These are phyloP conservation scores for Seriola dumerili DNA, from an alignment of 2,113 vertebrate genomes.

Conservation along the genomic window DNA sequence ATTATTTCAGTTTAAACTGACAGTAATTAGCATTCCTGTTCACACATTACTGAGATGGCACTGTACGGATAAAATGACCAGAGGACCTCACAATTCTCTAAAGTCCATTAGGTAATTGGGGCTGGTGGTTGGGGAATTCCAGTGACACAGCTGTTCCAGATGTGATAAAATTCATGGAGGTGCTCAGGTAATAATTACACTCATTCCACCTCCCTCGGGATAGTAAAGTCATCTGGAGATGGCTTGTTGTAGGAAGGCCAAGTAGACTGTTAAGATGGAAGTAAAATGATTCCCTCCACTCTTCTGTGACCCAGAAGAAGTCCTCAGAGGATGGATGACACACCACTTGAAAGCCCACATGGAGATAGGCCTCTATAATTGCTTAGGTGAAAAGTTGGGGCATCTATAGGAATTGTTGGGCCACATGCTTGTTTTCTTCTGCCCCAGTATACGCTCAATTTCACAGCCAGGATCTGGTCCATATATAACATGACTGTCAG, in stretches of 20 bases:
- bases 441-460: too few relatives aligned
- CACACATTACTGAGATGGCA: conserved; percentile 22
- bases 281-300: conserved; percentile 44
- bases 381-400: background rate
- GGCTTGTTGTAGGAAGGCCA: conserved; percentile 29
- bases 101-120: conserved; percentile 60
- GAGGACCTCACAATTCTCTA: conserved; percentile 29
- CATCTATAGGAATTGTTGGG: too few relatives aligned
- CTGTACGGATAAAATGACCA: conserved; percentile 5
- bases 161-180: conserved; percentile 47
- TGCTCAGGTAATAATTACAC: conserved; percentile 64
- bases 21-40: conserved; percentile 19
- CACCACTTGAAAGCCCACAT: background rate
- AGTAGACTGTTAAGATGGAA: conserved; percentile 32
- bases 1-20: conserved; percentile 17
- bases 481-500: too few relatives aligned
- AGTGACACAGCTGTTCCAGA: conserved; percentile 45
- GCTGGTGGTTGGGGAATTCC: conserved; percentile 47
- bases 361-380: conserved; percentile 3
- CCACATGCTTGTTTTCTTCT: too few relatives aligned
- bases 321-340: conserved; percentile 28
- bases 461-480: too few relatives aligned
- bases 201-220: conserved; percentile 50
- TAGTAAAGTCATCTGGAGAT: conserved; percentile 41
- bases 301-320: conserved; percentile 40